Evolutionary conservation across 1,140 invertebrate genomes (phyloP), one percentile per base, ranked within the genome.

Genomic region (Aradophagus sp.): DNA sequence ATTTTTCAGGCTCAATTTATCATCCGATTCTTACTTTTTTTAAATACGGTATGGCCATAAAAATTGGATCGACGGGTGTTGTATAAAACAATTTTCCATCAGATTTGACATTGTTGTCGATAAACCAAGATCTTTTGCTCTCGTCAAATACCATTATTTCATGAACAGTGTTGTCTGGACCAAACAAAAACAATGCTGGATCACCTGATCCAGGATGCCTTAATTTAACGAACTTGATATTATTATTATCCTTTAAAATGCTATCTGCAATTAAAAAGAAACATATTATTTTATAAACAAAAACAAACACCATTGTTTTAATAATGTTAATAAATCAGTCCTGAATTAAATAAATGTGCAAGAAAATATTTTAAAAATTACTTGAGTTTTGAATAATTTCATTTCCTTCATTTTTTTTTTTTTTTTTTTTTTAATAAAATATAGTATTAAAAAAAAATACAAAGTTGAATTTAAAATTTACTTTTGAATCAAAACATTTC

Each of bases 1-100:
- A n/a, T n/a, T n/a, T n/a, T n/a, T n/a, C n/a, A n/a, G n/a, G n/a
- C n/a, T n/a, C n/a, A n/a, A n/a, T n/a, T n/a, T n/a, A n/a, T n/a
- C n/a, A n/a, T n/a, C n/a, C n/a, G 32, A 31, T 17, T 48, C 11
- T 47, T 75, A 87, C 86, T 79, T 87, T 87, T 78, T 79, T 85
- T 34, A 88, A 79, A 68, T 88, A 88, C 2, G 86, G 86, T 38
- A 87, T 74, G 56, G 83, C 86, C 78, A 93, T 82, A 81, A 93
- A 92, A 47, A 93, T 86, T 19, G 91, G 89, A 85, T 94, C 91
- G 29, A 93, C 84, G 1, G 91, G 90, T 26, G 91, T 91, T 8
- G 89, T 90, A 27, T 93, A 82, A 53, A 91, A 87, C 73, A 92
- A 86, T 77, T 89, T 91, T 15, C 92, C 92, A 86, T 93, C 91